phyloP scores from a whole-genome alignment of 2,797 vertebrate species.

The Amblyraja radiata region DNA sequence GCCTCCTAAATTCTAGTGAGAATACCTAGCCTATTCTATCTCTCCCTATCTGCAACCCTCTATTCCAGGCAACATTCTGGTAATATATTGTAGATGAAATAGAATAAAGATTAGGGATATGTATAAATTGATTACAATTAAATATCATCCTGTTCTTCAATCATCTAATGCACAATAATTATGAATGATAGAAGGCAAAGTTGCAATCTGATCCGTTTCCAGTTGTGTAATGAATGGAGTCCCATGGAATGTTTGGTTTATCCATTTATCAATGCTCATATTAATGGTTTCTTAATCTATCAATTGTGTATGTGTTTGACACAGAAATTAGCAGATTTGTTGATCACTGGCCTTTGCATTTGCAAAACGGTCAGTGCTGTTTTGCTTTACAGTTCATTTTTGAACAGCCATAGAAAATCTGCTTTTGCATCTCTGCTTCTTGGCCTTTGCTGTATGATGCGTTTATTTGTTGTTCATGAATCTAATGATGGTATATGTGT shows the following conservation, averaged over 20 bases:
- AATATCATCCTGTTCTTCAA: neutral
- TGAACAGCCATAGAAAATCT: neutral
- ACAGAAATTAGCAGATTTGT: conserved; percentile 13
- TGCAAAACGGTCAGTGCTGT: neutral
- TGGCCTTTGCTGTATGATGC: conserved; percentile 26
- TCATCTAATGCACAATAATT: neutral
- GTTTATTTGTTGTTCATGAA: conserved; percentile 35
- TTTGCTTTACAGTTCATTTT: neutral
- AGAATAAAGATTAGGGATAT: too few relatives aligned
- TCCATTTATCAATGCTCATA: neutral
- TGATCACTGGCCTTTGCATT: neutral
- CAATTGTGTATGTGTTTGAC: neutral
- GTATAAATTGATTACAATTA: neutral
- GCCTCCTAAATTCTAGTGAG: too few relatives aligned
- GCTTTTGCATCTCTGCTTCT: conserved; percentile 25
- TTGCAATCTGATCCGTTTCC: neutral
- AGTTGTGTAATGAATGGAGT: neutral
- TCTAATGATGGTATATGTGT: conserved; percentile 37
- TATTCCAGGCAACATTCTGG: too few relatives aligned
- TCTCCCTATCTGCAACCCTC: too few relatives aligned
- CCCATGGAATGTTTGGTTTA: neutral
- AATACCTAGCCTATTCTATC: too few relatives aligned
- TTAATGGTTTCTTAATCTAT: neutral
- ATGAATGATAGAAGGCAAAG: neutral
- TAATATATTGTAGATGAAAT: neutral